Evolutionary conservation across 2,797 vertebrate species (phyloP).

Genomic region (Ctenopoma multispine): DNA sequence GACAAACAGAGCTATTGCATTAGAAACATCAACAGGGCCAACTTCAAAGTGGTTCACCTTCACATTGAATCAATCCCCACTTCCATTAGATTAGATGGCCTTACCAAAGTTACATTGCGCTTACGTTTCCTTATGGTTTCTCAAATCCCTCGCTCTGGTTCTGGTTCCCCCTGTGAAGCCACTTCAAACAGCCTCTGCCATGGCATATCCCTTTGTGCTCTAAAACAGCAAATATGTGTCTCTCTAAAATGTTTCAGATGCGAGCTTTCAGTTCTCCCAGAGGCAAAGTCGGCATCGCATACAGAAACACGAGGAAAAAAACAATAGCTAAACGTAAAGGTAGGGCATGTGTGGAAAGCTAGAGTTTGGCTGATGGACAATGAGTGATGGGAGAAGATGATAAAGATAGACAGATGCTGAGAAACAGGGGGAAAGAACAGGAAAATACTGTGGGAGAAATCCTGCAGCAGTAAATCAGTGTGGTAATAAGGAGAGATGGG

Average conservation of each 20-base stretch:
- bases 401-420: slow-evolving; percentile 39
- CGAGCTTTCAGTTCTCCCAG: slow-evolving; percentile 66
- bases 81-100: slow-evolving; percentile 79
- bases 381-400: slow-evolving; percentile 45
- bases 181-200: slow-evolving; percentile 83
- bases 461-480: slow-evolving; percentile 66
- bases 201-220: slow-evolving; percentile 82
- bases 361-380: slow-evolving; percentile 33
- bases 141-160: slow-evolving; percentile 80
- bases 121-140: slow-evolving; percentile 79
- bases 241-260: slow-evolving; percentile 85
- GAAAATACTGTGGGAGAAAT: slow-evolving; percentile 58
- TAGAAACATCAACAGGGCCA: slow-evolving; percentile 74
- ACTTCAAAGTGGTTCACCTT: slow-evolving; percentile 79
- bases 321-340: slow-evolving; percentile 53
- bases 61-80: slow-evolving; percentile 81
- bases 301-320: slow-evolving; percentile 44
- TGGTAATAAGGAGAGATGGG: slow-evolving; percentile 52
- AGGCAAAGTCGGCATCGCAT: slow-evolving; percentile 60
- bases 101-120: slow-evolving; percentile 77
- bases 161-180: slow-evolving; percentile 83
- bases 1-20: slow-evolving; percentile 71
- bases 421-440: slow-evolving; percentile 24
- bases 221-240: slow-evolving; percentile 82
- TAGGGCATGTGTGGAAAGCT: slow-evolving; percentile 31